Evolutionary conservation across 2,113 vertebrate genomes (phyloP).

Genomic region (Isurus oxyrinchus): DNA sequence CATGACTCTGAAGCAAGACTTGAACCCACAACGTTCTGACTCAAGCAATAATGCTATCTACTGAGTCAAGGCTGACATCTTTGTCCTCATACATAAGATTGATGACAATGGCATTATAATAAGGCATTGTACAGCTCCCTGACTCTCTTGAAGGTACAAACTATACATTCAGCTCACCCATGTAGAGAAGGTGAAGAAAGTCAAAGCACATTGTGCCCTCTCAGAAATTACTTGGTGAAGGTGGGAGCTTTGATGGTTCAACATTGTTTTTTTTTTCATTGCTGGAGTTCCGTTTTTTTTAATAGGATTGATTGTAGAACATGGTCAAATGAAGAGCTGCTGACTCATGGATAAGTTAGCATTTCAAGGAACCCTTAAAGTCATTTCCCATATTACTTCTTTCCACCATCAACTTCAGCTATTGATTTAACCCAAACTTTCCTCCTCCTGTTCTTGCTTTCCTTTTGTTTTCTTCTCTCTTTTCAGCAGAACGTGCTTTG

Average conservation of each 20-base stretch:
- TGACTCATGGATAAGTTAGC: background rate
- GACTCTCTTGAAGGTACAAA: background rate
- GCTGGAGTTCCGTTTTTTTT: background rate
- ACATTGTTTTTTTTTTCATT: background rate
- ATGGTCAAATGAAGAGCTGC: background rate
- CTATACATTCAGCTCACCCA: background rate
- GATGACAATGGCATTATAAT: background rate
- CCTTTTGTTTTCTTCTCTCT: constrained; percentile 96
- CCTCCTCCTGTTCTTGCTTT: constrained; percentile 99
- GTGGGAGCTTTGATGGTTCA: background rate
- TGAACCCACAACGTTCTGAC: background rate
- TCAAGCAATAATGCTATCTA: background rate
- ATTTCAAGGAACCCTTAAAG: background rate
- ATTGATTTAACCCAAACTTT: constrained; percentile 92
- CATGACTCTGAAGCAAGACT: too few species aligned
- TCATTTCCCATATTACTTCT: constrained; percentile 59
- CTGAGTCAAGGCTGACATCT: background rate
- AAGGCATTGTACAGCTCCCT: background rate
- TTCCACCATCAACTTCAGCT: constrained; percentile 83
- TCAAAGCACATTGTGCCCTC: background rate
- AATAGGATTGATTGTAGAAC: background rate
- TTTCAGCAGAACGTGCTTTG: constrained; percentile 93
- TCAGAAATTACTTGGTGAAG: background rate
- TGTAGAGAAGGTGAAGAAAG: background rate
- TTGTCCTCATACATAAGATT: background rate